These are phyloP conservation scores for Pogonomyrmex californicus DNA, from an alignment of 1,140 invertebrate species.

Conservation along the genomic window DNA sequence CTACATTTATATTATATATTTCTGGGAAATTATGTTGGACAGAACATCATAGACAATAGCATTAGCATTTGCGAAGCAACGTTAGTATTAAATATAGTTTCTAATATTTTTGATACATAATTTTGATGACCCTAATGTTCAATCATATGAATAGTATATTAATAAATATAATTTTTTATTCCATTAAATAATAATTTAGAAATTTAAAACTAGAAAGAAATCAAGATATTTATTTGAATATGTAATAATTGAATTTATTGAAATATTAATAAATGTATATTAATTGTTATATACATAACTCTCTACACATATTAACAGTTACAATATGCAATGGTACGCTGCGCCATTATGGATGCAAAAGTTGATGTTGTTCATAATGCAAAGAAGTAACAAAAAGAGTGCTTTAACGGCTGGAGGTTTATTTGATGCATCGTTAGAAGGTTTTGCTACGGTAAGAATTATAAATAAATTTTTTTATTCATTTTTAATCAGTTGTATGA, in stretches of 20 bases:
- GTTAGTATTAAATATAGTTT: conserved; percentile 1
- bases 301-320: conserved; percentile 18
- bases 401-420: conserved; percentile 24
- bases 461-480: not conserved
- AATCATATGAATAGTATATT: not conserved
- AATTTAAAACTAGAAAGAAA: not conserved
- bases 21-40: conserved; percentile 35
- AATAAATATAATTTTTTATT: not conserved
- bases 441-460: conserved; percentile 41
- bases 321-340: conserved; percentile 1
- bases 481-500: not conserved
- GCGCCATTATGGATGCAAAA: conserved; percentile 37
- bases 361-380: conserved; percentile 26
- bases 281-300: not conserved
- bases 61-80: not conserved
- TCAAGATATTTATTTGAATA: not conserved
- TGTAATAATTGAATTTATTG: not conserved
- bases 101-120: not conserved
- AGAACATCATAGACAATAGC: conserved; percentile 27
- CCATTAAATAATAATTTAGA: not conserved
- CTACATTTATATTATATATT: conserved; percentile 1
- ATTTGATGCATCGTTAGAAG: conserved; percentile 47
- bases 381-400: conserved; percentile 6
- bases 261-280: not conserved
- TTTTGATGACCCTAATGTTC: not conserved